These are phyloP conservation scores for Pleuronectes platessa DNA, from an alignment of 2,113 vertebrate genomes.

Conservation along the genomic window DNA sequence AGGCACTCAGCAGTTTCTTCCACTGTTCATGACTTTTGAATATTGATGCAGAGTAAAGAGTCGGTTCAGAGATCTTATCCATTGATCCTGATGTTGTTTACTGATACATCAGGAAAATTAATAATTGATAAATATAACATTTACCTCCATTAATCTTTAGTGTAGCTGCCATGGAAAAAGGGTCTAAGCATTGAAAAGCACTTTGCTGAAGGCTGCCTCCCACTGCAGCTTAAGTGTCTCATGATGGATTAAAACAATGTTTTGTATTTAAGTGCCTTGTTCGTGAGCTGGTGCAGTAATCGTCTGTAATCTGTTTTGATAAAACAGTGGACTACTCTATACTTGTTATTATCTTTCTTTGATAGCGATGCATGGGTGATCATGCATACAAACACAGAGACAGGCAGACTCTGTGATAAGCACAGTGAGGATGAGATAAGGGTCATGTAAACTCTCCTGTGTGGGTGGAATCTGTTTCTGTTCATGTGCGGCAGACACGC, in stretches of 20 bases:
- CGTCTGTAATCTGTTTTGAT: slow-evolving; percentile 3
- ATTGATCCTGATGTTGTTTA: neutral
- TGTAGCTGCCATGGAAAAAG: neutral
- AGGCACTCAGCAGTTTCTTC: neutral
- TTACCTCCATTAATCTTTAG: slow-evolving; percentile 4
- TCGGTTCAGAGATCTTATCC: neutral
- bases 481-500: slow-evolving; percentile 7
- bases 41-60: neutral
- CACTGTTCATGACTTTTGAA: neutral
- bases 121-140: slow-evolving; percentile 37
- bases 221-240: slow-evolving; percentile 21
- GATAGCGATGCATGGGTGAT: slow-evolving; percentile 18
- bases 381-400: slow-evolving; percentile 8
- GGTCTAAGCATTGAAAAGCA: neutral
- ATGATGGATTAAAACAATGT: slow-evolving; percentile 15
- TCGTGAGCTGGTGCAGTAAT: slow-evolving; percentile 15
- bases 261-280: slow-evolving; percentile 3
- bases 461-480: slow-evolving; percentile 32
- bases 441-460: slow-evolving; percentile 28
- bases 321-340: slow-evolving; percentile 14
- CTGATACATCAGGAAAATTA: neutral
- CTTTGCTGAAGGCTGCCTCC: slow-evolving; percentile 2
- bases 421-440: slow-evolving; percentile 20
- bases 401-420: slow-evolving; percentile 24
- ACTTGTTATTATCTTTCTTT: neutral